Base-by-base conservation (phyloP, 1,140 invertebrate species). In the Bemisia tabaci region DNA sequence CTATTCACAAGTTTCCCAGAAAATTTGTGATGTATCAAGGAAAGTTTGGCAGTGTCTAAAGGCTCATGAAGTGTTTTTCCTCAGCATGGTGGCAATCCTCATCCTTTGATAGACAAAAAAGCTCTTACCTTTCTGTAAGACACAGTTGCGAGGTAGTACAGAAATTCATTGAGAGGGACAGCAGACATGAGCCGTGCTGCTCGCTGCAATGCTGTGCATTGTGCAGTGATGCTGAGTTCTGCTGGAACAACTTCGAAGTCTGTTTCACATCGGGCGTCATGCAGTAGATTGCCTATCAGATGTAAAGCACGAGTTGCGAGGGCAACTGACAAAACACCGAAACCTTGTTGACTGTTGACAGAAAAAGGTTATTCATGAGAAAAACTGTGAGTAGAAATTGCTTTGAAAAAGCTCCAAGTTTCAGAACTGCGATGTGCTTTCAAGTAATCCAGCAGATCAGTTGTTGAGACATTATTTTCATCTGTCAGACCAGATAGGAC, bases 101-200 rank as follows among this genome's bases (percentile, higher is more conserved):
- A n/a, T n/a, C n/a, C n/a, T n/a, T n/a, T n/a, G 33, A 60, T 59
- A 71, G 21, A 60, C 60, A 70, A 27, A 60, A 25, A 26, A 17
- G 22, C 22, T 12, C 25, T 70, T 72, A 85, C 85, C 81, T 94
- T 95, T 74, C 90, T 84, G 77, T 95, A 95, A 70, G 90, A 88
- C 24, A 94, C 89, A 1, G 90, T 90, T 9, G 92, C 90, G 58
- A 96, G 75, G 69, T 90, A 91, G 70, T 94, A 92, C 5, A 96
- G 77, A 1, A 96, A 78, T 77, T 94, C 87, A 74, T 86, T 88
- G 1, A 91, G 69, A 2, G 82, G 81, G 12, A 84, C 75, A 26
- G 85, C 82, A 67, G 80, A 79, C 58, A 88, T 79, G 59, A 91
- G 80, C 21, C 84, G 82, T 1, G 83, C 82, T 0, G 87, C 82